Percentiles rank a stretch among this genome's conserved stretches.
Conservation (phyloP, 2,797 vertebrate genomes). For the Amblyraja radiata region DNA sequence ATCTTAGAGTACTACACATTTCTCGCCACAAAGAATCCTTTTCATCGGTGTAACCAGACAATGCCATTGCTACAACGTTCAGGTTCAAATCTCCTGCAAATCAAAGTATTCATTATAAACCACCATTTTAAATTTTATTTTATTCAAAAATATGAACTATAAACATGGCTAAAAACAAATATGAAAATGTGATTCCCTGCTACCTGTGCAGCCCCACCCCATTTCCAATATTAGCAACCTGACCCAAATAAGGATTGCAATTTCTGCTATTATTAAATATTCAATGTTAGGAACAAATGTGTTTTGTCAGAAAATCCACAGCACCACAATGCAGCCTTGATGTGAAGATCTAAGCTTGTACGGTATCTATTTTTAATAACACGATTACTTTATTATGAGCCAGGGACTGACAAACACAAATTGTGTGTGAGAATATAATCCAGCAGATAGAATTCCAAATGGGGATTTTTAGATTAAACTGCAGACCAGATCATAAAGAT, state of each 20-base stretch:
- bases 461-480: not conserved
- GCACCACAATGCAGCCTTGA: not conserved
- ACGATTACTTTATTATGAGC: not conserved
- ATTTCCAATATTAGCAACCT: not conserved
- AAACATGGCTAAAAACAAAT: not conserved
- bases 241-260: not conserved
- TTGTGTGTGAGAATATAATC: not conserved
- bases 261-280: not conserved
- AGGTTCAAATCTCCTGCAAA: conserved; percentile 86
- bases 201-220: not conserved
- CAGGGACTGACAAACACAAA: too few species aligned
- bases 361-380: not conserved
- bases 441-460: not conserved
- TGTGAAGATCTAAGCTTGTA: too few species aligned
- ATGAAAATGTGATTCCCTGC: not conserved
- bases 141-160: not conserved
- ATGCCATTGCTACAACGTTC: conserved; percentile 95
- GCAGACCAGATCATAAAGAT: not conserved
- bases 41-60: conserved; percentile 94
- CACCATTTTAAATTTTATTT: not conserved
- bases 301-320: not conserved
- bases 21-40: conserved; percentile 95
- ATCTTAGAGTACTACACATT: conserved; percentile 90
- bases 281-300: not conserved
- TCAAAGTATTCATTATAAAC: conserved; percentile 15